Conservation (phyloP, 2,797 vertebrate species). For the Rhinogobio ventralis region DNA sequence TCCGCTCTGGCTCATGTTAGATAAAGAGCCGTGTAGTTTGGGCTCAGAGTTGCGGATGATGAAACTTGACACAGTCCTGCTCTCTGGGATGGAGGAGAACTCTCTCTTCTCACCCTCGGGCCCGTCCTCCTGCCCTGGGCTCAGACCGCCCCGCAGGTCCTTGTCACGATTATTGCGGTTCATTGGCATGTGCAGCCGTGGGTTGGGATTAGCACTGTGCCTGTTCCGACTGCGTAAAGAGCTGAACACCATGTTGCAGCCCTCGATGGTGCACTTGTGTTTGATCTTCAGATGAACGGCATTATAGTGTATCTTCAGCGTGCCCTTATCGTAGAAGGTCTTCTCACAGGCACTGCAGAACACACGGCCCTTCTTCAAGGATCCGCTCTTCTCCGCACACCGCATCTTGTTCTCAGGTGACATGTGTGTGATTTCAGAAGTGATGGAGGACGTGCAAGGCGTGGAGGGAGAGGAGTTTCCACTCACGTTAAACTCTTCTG, state of each 20-base stretch:
- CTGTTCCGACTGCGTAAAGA: conserved; percentile 95
- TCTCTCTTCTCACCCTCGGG: conserved; percentile 75
- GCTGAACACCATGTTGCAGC: conserved; percentile 99
- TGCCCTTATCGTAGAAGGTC: conserved; percentile 99
- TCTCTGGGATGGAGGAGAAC: conserved; percentile 72
- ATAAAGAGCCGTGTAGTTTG: conserved; percentile 82
- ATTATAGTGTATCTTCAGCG: conserved; percentile 98
- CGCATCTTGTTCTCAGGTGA: conserved; percentile 88
- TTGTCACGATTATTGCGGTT: conserved; percentile 96
- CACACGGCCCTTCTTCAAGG: conserved; percentile 91
- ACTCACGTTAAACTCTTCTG: conserved; percentile 80
- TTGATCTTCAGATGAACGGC: conserved; percentile 99
- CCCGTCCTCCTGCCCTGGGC: conserved; percentile 73
- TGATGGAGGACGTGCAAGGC: conserved; percentile 81
- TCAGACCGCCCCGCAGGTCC: conserved; percentile 84
- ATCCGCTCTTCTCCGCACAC: conserved; percentile 79
- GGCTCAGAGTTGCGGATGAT: conserved; percentile 80
- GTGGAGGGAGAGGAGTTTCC: conserved; percentile 83
- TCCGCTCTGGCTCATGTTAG: conserved; percentile 84
- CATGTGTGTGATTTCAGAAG: conserved; percentile 83
- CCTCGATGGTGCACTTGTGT: conserved; percentile 96
- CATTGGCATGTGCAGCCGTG: conserved; percentile 98
- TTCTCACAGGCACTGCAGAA: conserved; percentile 97
- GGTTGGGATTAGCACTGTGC: conserved; percentile 98
- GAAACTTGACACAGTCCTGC: conserved; percentile 81